Evolutionary conservation across 2,888 invertebrate genomes (phyloP).

Genomic region (Apoderus coryli): DNA sequence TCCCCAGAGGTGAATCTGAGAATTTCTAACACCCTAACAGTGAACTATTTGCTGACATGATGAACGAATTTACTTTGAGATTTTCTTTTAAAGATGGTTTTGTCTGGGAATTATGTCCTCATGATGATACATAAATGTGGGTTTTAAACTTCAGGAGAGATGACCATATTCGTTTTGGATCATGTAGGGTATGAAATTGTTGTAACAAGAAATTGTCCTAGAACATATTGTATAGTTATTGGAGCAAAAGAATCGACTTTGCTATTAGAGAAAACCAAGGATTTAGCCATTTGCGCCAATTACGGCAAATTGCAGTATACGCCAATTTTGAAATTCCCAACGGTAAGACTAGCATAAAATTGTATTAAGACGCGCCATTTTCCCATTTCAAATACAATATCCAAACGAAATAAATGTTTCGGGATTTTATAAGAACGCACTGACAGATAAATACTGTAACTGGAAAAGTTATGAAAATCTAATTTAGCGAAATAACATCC

Average conservation of each 20-base stretch:
- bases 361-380: too few species aligned
- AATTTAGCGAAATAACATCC: too few species aligned
- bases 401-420: too few species aligned
- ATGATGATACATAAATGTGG: conserved; percentile 58
- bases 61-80: conserved; percentile 41
- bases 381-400: too few species aligned
- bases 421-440: too few species aligned
- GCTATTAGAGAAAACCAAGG: conserved; percentile 55
- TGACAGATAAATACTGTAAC: too few species aligned
- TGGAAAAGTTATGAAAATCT: too few species aligned
- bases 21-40: conserved; percentile 32
- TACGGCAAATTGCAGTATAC: conserved; percentile 66
- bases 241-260: conserved; percentile 61
- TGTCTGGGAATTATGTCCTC: conserved; percentile 73
- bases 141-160: conserved; percentile 82
- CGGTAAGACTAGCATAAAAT: too few species aligned
- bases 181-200: conserved; percentile 56
- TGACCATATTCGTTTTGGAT: conserved; percentile 73
- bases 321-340: conserved; percentile 51
- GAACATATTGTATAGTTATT: conserved; percentile 55
- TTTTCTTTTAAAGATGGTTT: conserved; percentile 79
- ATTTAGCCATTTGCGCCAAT: conserved; percentile 53
- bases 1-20: conserved; percentile 22
- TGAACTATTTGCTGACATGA: conserved; percentile 40
- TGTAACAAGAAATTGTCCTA: conserved; percentile 69